Percentiles rank a stretch among this genome's conserved stretches.
phyloP scores from a whole-genome alignment of 2,113 vertebrate species.

The Odontesthes bonariensis region DNA sequence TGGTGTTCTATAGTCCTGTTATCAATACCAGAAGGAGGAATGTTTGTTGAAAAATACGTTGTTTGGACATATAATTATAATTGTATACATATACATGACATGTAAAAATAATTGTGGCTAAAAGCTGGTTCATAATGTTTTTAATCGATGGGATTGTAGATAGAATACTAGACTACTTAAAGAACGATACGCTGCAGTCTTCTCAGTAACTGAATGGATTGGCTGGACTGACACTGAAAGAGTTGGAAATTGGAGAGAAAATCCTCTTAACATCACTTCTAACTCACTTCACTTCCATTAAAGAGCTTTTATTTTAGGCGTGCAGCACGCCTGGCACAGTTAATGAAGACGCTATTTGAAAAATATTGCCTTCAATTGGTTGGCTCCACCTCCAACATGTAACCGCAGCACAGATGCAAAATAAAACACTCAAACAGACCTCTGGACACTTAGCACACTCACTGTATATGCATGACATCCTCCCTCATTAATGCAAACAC shows the following conservation, averaged over 20 bases:
- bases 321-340: background rate
- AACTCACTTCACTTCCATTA: slow-evolving; percentile 7
- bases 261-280: background rate
- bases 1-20: no score
- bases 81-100: no score
- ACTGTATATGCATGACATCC: slow-evolving; percentile 30
- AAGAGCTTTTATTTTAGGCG: slow-evolving; percentile 2
- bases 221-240: background rate
- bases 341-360: slow-evolving; percentile 27
- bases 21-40: no score
- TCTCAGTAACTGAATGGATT: background rate
- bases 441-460: slow-evolving; percentile 26
- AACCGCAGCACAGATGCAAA: background rate
- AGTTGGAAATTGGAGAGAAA: background rate
- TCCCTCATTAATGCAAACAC: slow-evolving; percentile 52
- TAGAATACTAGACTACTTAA: no score
- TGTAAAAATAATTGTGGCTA: no score
- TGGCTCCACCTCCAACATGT: slow-evolving; percentile 21
- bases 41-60: no score
- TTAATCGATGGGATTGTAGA: no score
- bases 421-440: slow-evolving; percentile 4
- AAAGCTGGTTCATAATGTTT: no score
- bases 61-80: no score
- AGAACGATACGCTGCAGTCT: no score
- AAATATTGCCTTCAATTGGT: slow-evolving; percentile 47